Evolutionary conservation across 2,888 invertebrate genomes (phyloP).

Genomic region (Ariolimax columbianus): DNA sequence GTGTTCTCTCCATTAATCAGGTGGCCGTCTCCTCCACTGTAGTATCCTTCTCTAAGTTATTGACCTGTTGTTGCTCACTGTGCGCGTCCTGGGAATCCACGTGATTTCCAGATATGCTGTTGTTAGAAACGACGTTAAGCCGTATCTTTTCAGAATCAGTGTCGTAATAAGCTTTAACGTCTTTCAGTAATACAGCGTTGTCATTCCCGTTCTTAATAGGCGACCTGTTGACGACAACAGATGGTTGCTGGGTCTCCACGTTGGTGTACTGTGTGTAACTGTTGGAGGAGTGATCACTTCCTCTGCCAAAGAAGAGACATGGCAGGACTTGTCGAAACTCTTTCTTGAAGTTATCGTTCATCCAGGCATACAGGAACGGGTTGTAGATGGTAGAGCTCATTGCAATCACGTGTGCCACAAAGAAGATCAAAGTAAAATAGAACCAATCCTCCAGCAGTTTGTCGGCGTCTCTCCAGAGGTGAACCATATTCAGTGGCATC

Average conservation of each 20-base stretch:
- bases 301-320: constrained; percentile 70
- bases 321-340: constrained; percentile 84
- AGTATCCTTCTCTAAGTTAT: constrained; percentile 14
- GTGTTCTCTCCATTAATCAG: not conserved
- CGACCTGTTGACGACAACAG: constrained; percentile 72
- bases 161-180: constrained; percentile 71
- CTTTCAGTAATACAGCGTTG: constrained; percentile 62
- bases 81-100: constrained; percentile 13
- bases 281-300: constrained; percentile 65
- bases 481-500: constrained; percentile 88
- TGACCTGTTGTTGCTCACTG: not conserved
- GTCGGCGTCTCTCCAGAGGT: constrained; percentile 83
- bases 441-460: constrained; percentile 83
- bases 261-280: constrained; percentile 75
- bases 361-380: constrained; percentile 95
- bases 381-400: constrained; percentile 97
- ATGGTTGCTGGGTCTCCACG: constrained; percentile 74
- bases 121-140: constrained; percentile 67
- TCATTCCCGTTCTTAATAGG: constrained; percentile 71
- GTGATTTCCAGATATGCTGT: constrained; percentile 35
- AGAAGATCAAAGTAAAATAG: constrained; percentile 92
- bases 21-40: constrained; percentile 32
- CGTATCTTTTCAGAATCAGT: constrained; percentile 74
- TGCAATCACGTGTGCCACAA: constrained; percentile 91
- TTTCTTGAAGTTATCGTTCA: constrained; percentile 95